phyloP scores from a whole-genome alignment of 2,113 vertebrate species.

The Lepus americanus region DNA sequence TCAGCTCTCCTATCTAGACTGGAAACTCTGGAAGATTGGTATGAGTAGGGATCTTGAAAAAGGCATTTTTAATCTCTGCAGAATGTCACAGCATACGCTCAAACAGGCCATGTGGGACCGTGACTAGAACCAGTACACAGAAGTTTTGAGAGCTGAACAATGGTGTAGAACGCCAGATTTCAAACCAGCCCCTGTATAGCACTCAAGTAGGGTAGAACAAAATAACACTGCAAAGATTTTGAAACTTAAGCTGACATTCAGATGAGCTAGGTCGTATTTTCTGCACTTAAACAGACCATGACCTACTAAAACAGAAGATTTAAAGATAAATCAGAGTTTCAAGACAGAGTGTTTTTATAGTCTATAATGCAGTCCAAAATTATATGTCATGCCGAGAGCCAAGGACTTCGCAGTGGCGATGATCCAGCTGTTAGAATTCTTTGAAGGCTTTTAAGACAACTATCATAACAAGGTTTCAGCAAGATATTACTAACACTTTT shows the following conservation, averaged over 20 bases:
- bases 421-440: slow-evolving; percentile 19
- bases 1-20: not conserved
- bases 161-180: not conserved
- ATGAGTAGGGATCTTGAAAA: not conserved
- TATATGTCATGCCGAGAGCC: not conserved
- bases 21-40: not conserved
- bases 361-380: slow-evolving; percentile 4
- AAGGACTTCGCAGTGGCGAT: not conserved
- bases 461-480: not conserved
- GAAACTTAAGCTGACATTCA: slow-evolving; percentile 5
- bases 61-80: slow-evolving; percentile 13
- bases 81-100: not conserved
- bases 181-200: not conserved
- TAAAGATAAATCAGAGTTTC: slow-evolving; percentile 31
- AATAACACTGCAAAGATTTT: not conserved
- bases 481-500: slow-evolving; percentile 14
- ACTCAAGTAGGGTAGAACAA: not conserved
- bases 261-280: not conserved
- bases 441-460: slow-evolving; percentile 28
- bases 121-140: not conserved
- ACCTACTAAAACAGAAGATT: slow-evolving; percentile 22
- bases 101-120: not conserved
- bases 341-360: not conserved
- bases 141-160: slow-evolving; percentile 17
- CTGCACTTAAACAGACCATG: not conserved